Conservation (phyloP, 2,888 invertebrate species). For the Drosophila anomelani region DNA sequence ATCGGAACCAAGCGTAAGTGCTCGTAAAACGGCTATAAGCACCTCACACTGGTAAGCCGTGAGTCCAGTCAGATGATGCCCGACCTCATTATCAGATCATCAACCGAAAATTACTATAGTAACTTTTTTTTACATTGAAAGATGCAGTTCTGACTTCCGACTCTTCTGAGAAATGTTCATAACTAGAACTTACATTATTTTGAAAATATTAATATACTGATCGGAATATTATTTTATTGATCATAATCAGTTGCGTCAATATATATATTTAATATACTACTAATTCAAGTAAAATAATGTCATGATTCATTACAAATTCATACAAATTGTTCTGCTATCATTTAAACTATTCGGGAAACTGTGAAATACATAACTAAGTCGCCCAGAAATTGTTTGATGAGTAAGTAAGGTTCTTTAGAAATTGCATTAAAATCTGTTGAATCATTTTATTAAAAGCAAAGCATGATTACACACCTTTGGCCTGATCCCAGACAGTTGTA, state of each 20-base stretch:
- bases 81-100: constrained; percentile 19
- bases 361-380: neutral
- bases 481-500: neutral
- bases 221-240: neutral
- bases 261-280: neutral
- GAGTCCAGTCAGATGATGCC: constrained; percentile 36
- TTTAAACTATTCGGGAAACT: neutral
- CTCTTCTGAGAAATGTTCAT: neutral
- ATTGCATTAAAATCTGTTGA: neutral
- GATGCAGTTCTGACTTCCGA: neutral
- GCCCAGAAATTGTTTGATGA: neutral
- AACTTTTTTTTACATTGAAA: neutral
- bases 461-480: neutral
- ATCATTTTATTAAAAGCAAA: neutral
- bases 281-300: neutral
- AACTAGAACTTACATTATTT: neutral
- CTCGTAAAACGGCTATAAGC: constrained; percentile 25
- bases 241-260: neutral
- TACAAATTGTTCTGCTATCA: neutral
- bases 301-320: neutral
- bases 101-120: constrained; percentile 10
- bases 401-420: neutral
- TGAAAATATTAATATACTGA: neutral
- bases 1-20: constrained; percentile 20
- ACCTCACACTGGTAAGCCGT: constrained; percentile 12